Base-by-base conservation (phyloP, 2,888 invertebrate genomes). In the Sussaba pulchella region DNA sequence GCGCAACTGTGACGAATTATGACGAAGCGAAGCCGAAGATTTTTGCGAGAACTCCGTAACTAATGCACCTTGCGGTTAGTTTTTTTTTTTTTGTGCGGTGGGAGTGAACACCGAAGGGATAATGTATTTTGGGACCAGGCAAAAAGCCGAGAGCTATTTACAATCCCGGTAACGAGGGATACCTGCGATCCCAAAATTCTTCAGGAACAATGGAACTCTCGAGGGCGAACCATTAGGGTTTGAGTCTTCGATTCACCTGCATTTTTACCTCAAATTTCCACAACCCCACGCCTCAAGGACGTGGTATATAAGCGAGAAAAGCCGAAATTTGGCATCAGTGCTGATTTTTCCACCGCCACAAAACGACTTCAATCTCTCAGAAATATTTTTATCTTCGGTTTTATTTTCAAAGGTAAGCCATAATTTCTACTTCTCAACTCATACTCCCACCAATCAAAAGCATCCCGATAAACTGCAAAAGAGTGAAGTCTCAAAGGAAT, bases 231-330 rank as follows among this genome's bases (percentile, higher is more conserved):
- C 59, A 10, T 79, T 69, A 54, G 21, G 70, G 59, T 63, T 59
- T 47, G 74, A 24, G 63, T 39, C 64, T 45, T 61, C 41, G 36
- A n/a, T 1, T 26, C 8, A n/a, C 17, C 31, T 2, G 31, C 31
- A 31, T 36, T 17, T 57, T 39, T 10, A 17, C 19, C 26, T 39
- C 12, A 14, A 36, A 10, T 52, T 26, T 19, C 41, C 12, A 14
- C 45, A 9, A 59, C 39, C 47, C 66, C 50, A 71, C 72, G 19
- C n/a, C 70, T 24, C 43, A 1, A 14, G 1, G n/a, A n/a, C 31
- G n/a, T 4, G 36, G 61, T 74, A 83, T 82, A 83, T 77, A 74
- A 77, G 61, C 63, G 31, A 21, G 52, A 39, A 61, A 39, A 72
- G 31, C 10, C 41, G 24, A 31, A 63, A 64, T 41, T 21, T 8